phyloP scores from a whole-genome alignment of 2,797 vertebrate species.

The Periophthalmus magnuspinnatus region DNA sequence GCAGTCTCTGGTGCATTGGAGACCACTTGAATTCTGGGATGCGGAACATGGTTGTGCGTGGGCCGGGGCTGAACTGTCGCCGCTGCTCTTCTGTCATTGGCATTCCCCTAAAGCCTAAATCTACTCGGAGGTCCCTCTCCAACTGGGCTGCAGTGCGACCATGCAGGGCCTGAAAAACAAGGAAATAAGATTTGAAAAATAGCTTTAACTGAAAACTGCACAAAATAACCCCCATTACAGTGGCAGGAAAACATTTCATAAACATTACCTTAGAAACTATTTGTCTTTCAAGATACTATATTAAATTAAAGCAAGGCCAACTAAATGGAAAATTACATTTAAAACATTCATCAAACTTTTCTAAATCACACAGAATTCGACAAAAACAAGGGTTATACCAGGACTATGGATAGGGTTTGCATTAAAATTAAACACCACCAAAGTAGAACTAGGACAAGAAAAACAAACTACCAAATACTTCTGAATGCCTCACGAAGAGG shows the following conservation, averaged over 20 bases:
- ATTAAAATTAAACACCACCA: no score
- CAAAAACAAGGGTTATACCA: no score
- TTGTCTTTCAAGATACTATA: background rate
- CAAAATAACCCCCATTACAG: background rate
- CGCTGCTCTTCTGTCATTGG: constrained; percentile 98
- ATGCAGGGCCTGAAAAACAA: constrained; percentile 79
- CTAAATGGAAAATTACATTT: background rate
- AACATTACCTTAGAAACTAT: background rate
- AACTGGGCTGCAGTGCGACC: constrained; percentile 86
- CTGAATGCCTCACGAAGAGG: no score
- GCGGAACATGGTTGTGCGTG: constrained; percentile 98
- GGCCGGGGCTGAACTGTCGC: constrained; percentile 96
- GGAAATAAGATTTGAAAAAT: background rate
- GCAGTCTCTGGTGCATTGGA: constrained; percentile 95
- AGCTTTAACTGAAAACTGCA: background rate
- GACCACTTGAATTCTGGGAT: constrained; percentile 99
- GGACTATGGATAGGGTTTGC: no score
- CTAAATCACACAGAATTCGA: no score
- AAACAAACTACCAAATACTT: no score
- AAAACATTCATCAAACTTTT: background rate
- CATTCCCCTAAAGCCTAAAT: constrained; percentile 96
- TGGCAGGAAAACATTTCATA: background rate
- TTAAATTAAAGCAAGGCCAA: background rate
- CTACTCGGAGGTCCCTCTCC: constrained; percentile 93
- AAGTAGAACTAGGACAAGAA: no score